Conservation (phyloP, 2,797 vertebrate genomes). For the Cephalopachus bancanus region DNA sequence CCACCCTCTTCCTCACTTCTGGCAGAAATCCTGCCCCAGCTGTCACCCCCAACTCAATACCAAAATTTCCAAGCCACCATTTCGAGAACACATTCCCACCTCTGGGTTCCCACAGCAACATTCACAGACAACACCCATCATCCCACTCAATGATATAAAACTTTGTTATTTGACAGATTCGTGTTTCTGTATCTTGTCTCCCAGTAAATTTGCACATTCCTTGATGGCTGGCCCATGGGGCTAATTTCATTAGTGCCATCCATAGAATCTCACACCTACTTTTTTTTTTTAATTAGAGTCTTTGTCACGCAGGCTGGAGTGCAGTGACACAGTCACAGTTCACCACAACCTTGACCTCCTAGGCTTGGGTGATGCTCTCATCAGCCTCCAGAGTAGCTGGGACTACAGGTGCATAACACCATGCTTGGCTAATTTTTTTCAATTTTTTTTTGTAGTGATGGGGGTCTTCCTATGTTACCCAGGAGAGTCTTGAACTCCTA, state of each 20-base stretch:
- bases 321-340: too few species aligned
- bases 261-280: background rate
- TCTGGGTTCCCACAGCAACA: background rate
- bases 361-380: too few species aligned
- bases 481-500: too few species aligned
- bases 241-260: background rate
- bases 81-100: background rate
- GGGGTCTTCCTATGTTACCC: too few species aligned
- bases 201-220: background rate
- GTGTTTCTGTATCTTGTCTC: background rate
- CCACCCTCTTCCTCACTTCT: too few species aligned
- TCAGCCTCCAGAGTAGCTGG: too few species aligned
- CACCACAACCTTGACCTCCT: too few species aligned
- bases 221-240: background rate
- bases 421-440: too few species aligned
- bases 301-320: too few species aligned
- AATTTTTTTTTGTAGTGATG: too few species aligned
- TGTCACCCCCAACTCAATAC: background rate
- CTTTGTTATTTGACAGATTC: background rate
- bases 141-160: background rate
- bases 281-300: background rate
- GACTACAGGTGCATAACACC: too few species aligned
- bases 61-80: background rate
- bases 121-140: background rate
- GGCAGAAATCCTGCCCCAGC: background rate